Base-by-base conservation (phyloP, 2,888 invertebrate genomes). In the Ctena decussata region DNA sequence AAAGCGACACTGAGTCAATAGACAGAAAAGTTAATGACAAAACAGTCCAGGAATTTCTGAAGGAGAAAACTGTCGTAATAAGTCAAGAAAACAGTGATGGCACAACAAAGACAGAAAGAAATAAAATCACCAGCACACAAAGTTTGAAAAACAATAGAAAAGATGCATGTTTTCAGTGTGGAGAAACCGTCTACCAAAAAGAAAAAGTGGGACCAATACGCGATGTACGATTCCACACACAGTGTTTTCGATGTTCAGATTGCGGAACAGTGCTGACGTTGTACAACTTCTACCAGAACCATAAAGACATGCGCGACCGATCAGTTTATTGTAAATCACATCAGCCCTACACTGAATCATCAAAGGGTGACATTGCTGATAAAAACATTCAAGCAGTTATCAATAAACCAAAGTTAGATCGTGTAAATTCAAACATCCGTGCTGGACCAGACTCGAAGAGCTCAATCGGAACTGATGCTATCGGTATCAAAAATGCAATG, bases 161-260 rank as follows among this genome's bases (percentile, higher is more conserved):
- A 12, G 30, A 27, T 18, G 32, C 80, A 5, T 94, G 99, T 96
- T 97, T 98, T 95, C 97, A 98, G 89, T 99, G 99, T 96, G 97
- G 97, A 94, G 98, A 98, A 96, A 98, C 98, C 24, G 99, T 99
- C 89, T 99, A 99, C 96, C 98, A 98, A 95, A 98, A 98, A 96
- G 99, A 99, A 96, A 97, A 98, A 86, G 74, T 93, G n/a, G 94
- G 99, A 41, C 99, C 99, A 0, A 96, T 99, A 82, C 99, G 99
- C 96, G 92, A 90, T 37, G 98, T 98, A 96, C 98, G 98, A 96
- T 99, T 98, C 96, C 99, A 99, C 96, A 98, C 98, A 95, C 98
- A 98, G 37, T 99, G 99, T 96, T 99, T 99, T 96, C 99, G 98
- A 96, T 99, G 99, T 96, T 97, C 97, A 77, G 97, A 98, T 71